phyloP scores from a whole-genome alignment of 2,113 vertebrate genomes.

The Paradoxurus hermaphroditus region DNA sequence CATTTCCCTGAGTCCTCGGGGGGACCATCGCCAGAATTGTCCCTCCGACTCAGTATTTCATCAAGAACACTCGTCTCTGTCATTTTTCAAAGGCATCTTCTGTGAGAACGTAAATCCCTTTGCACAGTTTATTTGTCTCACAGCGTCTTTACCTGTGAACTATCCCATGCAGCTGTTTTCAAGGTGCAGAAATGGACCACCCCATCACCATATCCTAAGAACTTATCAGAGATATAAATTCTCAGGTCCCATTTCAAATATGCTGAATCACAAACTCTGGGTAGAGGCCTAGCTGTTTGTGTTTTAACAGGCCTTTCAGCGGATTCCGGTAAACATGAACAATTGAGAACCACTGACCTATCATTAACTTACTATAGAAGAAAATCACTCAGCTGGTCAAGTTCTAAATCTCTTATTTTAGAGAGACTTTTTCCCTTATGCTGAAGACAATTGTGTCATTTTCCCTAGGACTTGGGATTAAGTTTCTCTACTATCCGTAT shows the following conservation, averaged over 20 bases:
- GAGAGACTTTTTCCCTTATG: background rate
- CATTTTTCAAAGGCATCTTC: background rate
- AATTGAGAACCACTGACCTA: background rate
- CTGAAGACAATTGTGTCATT: background rate
- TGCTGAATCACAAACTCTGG: background rate
- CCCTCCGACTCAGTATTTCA: background rate
- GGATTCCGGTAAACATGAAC: background rate
- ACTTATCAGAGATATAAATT: background rate
- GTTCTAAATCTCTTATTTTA: background rate
- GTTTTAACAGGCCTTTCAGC: background rate
- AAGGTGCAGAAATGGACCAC: background rate
- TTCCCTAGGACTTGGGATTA: background rate
- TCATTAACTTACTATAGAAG: background rate
- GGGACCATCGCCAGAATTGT: background rate
- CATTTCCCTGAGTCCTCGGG: background rate
- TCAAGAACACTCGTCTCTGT: background rate
- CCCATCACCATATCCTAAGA: background rate
- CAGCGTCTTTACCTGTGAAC: background rate
- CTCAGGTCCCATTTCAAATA: background rate
- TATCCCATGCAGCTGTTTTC: background rate
- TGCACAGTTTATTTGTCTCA: background rate
- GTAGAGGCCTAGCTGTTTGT: background rate
- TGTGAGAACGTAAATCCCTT: background rate
- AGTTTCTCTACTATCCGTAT: background rate
- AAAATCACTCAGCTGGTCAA: background rate